Base-by-base conservation (phyloP, 2,113 vertebrate species). In the Cranoglanis bouderius region DNA sequence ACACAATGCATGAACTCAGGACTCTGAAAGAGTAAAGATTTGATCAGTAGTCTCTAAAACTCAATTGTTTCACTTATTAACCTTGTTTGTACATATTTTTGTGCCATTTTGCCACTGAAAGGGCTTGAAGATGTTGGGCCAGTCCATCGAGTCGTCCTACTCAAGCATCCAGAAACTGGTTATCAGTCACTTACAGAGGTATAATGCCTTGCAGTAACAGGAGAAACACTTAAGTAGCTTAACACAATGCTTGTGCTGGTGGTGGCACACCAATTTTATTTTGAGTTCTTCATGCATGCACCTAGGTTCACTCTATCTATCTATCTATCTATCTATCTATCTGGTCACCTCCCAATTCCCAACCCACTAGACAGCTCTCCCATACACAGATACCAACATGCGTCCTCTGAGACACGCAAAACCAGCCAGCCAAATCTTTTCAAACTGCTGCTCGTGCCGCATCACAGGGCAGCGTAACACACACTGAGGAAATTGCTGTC, bases 171-270 rank as follows among this genome's bases (percentile, higher is more conserved):
- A 99, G 59, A 99, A 99, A 83, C 93, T 99, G 82, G 98, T 99
- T 57, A 99, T 99, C 92, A 98, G 98, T 94, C 98, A 99, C 92
- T 95, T 99, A 88, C 98, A 99, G 94, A 99, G 98, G 98, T 99
- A 72, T 0, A 49, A 29, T 5, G 81, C n/a, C 93, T 67, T 14
- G 29, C 61, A 70, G n/a, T 5, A 38, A 35, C 67, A 38, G 35
- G 74, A 77, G 8, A 82, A 81, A 18, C 26, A 29, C 19, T 29
- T 72, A 2, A 21, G 2, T 8, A 38, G 32, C 16, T 38, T 72
- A 40, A 16, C 14, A 67, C n/a, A 67, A 13, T 32, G 29, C 63
- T 32, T 46, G 9, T n/a, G n/a, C n/a, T n/a, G 9, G 46, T 46
- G 46, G 46, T 46, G 46, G 7, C 46, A 46, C 46, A 46, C 46